A percentile compares a stretch with the other conserved stretches of the same genome.
phyloP scores from a whole-genome alignment of 2,888 invertebrate genomes.

The Trilocha varians region DNA sequence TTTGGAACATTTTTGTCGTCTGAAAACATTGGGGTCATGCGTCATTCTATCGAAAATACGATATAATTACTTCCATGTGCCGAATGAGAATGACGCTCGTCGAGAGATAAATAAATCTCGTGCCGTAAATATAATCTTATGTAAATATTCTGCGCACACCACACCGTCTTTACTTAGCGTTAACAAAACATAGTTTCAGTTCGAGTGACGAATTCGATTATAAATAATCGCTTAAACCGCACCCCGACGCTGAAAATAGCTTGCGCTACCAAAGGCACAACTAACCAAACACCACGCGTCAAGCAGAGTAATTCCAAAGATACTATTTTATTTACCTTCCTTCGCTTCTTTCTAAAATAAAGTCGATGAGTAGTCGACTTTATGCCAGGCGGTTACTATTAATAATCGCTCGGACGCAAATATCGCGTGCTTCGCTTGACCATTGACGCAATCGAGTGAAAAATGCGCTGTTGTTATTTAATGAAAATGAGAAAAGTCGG shows the following conservation, averaged over 20 bases:
- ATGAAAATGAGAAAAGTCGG: constrained; percentile 52
- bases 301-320: constrained; percentile 41
- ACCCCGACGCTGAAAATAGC: constrained; percentile 40
- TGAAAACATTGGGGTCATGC: constrained; percentile 52
- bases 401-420: constrained; percentile 63
- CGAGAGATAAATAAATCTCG: constrained; percentile 50
- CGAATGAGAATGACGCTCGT: constrained; percentile 50
- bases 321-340: constrained; percentile 65
- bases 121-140: constrained; percentile 51
- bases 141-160: constrained; percentile 53
- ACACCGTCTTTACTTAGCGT: constrained; percentile 51
- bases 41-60: constrained; percentile 52
- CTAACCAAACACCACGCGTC: constrained; percentile 38
- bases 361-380: constrained; percentile 58
- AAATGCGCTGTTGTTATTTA: constrained; percentile 65
- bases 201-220: constrained; percentile 57
- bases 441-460: constrained; percentile 68
- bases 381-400: constrained; percentile 62
- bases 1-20: constrained; percentile 18
- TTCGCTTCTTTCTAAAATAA: constrained; percentile 59
- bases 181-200: constrained; percentile 54
- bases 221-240: constrained; percentile 57
- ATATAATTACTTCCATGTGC: constrained; percentile 59
- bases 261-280: constrained; percentile 30
- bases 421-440: constrained; percentile 58